Percentiles rank a stretch among this genome's conserved stretches.
Evolutionary conservation across 1,140 invertebrate genomes (phyloP).

Genomic region (Cyclina sinensis): DNA sequence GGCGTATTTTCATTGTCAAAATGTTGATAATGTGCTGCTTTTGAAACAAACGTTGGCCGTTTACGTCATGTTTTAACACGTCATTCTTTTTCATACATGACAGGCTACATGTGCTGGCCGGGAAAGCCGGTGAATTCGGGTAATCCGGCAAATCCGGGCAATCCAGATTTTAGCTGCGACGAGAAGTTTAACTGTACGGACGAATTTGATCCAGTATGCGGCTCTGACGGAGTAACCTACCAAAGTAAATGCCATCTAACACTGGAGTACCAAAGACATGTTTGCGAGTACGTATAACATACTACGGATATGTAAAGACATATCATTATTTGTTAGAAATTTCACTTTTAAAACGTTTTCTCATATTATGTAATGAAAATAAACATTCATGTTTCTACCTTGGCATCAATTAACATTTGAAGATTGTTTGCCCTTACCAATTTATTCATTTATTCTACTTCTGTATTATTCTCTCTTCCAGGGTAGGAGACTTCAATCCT

Average conservation of each 20-base stretch:
- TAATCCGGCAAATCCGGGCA: background rate
- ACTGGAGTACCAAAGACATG: slow-evolving; percentile 22
- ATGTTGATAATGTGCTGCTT: too few relatives aligned
- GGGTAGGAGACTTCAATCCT: slow-evolving; percentile 38
- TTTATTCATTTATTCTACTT: background rate
- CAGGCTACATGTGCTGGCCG: slow-evolving; percentile 1
- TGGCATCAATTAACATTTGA: too few relatives aligned
- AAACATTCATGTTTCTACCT: too few relatives aligned
- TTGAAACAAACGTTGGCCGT: too few relatives aligned
- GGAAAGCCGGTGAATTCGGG: background rate
- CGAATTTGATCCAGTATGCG: slow-evolving; percentile 18
- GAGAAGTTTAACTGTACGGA: slow-evolving; percentile 53
- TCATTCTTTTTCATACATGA: too few relatives aligned
- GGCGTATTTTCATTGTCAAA: too few relatives aligned
- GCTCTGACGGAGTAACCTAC: slow-evolving; percentile 37
- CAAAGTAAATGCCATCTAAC: slow-evolving; percentile 28
- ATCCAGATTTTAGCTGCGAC: slow-evolving; percentile 8
- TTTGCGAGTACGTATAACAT: slow-evolving; percentile 17
- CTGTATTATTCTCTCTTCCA: slow-evolving; percentile 39
- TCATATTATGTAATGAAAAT: too few relatives aligned
- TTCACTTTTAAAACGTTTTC: too few relatives aligned
- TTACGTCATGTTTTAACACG: too few relatives aligned
- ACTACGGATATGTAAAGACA: too few relatives aligned
- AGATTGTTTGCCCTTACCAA: too few relatives aligned
- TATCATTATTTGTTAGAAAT: too few relatives aligned